Conservation (phyloP, 2,797 vertebrate species). For the Acridotheres tristis region DNA sequence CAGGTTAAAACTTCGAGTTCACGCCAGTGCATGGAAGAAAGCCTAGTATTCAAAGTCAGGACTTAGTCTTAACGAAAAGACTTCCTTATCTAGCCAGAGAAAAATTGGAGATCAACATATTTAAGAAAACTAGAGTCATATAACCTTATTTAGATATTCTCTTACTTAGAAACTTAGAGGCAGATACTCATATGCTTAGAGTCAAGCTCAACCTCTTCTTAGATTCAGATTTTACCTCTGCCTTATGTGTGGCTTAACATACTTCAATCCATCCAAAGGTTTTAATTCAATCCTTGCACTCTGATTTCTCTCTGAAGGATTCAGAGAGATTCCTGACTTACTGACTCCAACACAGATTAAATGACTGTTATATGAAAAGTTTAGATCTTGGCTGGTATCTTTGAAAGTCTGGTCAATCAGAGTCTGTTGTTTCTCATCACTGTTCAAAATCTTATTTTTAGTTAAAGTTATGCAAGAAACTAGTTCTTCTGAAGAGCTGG, state of each 20-base stretch:
- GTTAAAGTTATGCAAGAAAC: neutral
- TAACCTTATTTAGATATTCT: neutral
- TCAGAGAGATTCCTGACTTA: too few species aligned
- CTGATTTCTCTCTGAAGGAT: too few species aligned
- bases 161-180: neutral
- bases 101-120: neutral
- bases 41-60: neutral
- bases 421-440: neutral
- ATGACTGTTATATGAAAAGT: neutral
- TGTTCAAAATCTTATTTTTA: neutral
- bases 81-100: neutral
- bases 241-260: too few species aligned
- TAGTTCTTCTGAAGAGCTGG: neutral
- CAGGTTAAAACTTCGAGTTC: conserved; percentile 13
- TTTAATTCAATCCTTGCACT: too few species aligned
- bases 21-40: neutral
- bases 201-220: neutral
- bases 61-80: neutral
- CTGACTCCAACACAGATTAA: neutral
- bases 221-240: neutral
- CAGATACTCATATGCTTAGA: neutral
- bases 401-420: neutral
- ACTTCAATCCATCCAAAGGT: too few species aligned
- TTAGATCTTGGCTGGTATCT: neutral
- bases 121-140: neutral